Conservation (phyloP, 1,140 invertebrate species). For the Apis dorsata region DNA sequence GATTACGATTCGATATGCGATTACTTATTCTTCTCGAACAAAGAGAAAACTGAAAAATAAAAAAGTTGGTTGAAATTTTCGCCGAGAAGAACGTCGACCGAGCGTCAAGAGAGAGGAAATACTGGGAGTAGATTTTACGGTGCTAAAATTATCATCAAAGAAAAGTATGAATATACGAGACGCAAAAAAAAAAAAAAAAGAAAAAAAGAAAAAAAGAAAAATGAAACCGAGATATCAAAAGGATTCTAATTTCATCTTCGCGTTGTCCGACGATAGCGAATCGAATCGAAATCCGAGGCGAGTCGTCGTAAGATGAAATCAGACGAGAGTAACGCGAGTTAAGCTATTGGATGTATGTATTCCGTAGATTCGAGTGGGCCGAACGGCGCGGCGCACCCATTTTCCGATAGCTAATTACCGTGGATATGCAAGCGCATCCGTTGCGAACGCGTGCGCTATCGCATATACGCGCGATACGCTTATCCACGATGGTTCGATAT, state of each 20-base stretch:
- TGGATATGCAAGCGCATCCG: conserved; percentile 40
- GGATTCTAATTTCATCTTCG: neutral
- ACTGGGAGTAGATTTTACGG: neutral
- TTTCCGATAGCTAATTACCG: conserved; percentile 64
- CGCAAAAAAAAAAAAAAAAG: too few relatives aligned
- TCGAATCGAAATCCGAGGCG: conserved; percentile 7
- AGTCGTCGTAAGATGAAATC: conserved; percentile 44
- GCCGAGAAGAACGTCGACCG: neutral
- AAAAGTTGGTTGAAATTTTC: conserved; percentile 42
- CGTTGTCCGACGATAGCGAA: too few relatives aligned
- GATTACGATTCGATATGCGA: conserved; percentile 30
- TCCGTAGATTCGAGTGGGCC: conserved; percentile 36
- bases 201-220: neutral
- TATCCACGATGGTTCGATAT: conserved; percentile 29
- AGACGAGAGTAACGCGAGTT: neutral
- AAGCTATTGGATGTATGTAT: conserved; percentile 40
- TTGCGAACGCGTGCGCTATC: conserved; percentile 43
- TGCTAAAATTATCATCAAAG: conserved; percentile 10
- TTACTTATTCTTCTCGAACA: neutral
- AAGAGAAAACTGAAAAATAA: neutral
- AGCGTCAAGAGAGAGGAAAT: conserved; percentile 15
- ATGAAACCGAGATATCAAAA: neutral
- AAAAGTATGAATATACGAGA: neutral
- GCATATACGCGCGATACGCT: conserved; percentile 31
- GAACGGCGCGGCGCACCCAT: conserved; percentile 42